Evolutionary conservation across 2,113 vertebrate genomes (phyloP).

Genomic region (Atrichornis clamosus): DNA sequence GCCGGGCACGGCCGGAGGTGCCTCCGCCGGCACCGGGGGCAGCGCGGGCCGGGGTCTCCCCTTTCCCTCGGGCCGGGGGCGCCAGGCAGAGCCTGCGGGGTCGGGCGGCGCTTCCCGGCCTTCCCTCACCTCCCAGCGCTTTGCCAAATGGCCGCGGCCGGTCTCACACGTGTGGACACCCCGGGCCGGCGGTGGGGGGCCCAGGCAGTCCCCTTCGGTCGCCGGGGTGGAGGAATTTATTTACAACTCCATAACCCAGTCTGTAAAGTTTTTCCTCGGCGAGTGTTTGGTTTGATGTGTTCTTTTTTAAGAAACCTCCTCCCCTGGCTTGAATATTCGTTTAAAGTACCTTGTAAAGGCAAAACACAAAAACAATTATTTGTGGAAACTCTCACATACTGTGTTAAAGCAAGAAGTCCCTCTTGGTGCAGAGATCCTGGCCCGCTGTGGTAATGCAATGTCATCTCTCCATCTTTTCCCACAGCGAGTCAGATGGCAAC

Average conservation of each 20-base stretch:
- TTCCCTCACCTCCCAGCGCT: not conserved
- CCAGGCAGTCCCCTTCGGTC: not conserved
- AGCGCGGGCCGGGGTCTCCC: not conserved
- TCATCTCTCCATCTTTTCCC: conserved; percentile 45
- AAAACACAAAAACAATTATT: not conserved
- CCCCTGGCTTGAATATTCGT: not conserved
- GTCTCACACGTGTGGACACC: not conserved
- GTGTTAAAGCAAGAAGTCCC: not conserved
- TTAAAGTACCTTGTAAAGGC: conserved; percentile 6
- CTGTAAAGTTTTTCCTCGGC: not conserved
- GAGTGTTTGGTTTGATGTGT: not conserved
- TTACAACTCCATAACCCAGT: not conserved
- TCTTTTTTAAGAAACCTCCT: not conserved
- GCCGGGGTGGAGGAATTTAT: not conserved
- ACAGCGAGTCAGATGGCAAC: conserved; percentile 95
- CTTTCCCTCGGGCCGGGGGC: not conserved
- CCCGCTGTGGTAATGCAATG: not conserved
- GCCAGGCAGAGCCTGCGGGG: not conserved
- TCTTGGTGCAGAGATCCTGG: not conserved
- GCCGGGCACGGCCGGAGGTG: not conserved
- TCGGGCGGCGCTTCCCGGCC: not conserved
- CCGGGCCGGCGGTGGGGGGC: not conserved
- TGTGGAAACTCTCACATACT: not conserved
- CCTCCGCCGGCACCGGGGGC: not conserved
- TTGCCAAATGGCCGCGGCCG: conserved; percentile 41